A percentile compares a stretch with the other conserved stretches of the same genome.
phyloP scores from a whole-genome alignment of 2,113 vertebrate genomes.

The Lonchura striata region DNA sequence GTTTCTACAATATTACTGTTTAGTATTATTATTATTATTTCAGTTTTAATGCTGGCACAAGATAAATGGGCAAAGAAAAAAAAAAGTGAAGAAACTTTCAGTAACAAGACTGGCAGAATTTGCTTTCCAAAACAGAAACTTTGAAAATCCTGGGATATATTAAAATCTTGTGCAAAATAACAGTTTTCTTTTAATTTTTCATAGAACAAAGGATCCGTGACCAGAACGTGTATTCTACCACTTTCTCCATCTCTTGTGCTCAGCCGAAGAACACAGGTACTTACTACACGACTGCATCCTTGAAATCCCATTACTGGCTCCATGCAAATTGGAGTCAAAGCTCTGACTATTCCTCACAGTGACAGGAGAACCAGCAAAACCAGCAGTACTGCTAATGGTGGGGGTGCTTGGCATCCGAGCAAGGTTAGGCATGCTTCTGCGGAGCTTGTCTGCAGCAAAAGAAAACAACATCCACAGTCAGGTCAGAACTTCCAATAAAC shows the following conservation, averaged over 20 bases:
- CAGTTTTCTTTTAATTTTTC: background rate
- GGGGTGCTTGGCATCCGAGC: conserved; percentile 83
- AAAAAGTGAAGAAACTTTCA: background rate
- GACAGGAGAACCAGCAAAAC: conserved; percentile 78
- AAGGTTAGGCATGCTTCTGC: conserved; percentile 97
- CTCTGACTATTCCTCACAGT: conserved; percentile 92
- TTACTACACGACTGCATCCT: conserved; percentile 93
- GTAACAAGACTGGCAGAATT: background rate
- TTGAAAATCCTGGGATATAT: background rate
- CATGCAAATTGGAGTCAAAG: conserved; percentile 89
- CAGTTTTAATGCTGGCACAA: background rate
- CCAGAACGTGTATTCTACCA: background rate
- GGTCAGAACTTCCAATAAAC: background rate
- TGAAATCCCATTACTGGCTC: conserved; percentile 82
- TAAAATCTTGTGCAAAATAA: background rate
- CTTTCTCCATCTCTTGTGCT: rapidly evolving
- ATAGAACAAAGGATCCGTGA: background rate
- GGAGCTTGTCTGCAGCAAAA: conserved; percentile 85
- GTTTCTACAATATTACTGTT: background rate
- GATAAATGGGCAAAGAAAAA: background rate
- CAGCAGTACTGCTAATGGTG: conserved; percentile 65
- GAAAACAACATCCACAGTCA: background rate
- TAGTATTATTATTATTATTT: background rate
- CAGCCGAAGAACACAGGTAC: conserved; percentile 30
- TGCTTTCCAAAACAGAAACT: background rate